Evolutionary conservation across 2,888 invertebrate species (phyloP).

Genomic region (Gnatocerus cornutus): DNA sequence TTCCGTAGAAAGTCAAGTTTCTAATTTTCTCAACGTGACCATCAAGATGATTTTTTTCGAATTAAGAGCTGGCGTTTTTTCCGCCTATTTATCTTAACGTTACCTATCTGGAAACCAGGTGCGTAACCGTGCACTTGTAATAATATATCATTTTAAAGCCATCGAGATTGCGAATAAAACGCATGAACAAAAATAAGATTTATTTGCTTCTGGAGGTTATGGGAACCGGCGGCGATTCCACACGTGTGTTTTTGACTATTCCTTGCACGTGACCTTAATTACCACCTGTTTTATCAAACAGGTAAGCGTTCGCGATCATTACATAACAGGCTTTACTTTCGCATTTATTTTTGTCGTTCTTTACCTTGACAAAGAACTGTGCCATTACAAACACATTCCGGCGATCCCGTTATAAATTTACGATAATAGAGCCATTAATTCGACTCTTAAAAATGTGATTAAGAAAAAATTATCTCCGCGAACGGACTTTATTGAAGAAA

Average conservation of each 20-base stretch:
- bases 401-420: constrained; percentile 35
- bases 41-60: constrained; percentile 14
- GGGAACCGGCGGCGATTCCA: constrained; percentile 14
- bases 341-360: constrained; percentile 37
- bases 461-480: constrained; percentile 16
- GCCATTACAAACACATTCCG: constrained; percentile 41
- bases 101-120: constrained; percentile 23
- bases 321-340: constrained; percentile 35
- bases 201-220: constrained; percentile 26
- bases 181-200: constrained; percentile 12
- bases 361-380: constrained; percentile 44
- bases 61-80: constrained; percentile 2
- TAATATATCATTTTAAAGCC: constrained; percentile 31
- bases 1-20: constrained; percentile 5
- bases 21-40: constrained; percentile 15
- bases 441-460: constrained; percentile 23
- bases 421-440: constrained; percentile 33
- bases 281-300: constrained; percentile 29
- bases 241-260: constrained; percentile 20
- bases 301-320: constrained; percentile 24
- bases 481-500: not conserved
- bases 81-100: not conserved
- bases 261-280: constrained; percentile 26
- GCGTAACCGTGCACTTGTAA: constrained; percentile 27
- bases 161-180: constrained; percentile 18